Base-by-base conservation (phyloP, 2,888 invertebrate species). In the Eumacrocentrus americanus region DNA sequence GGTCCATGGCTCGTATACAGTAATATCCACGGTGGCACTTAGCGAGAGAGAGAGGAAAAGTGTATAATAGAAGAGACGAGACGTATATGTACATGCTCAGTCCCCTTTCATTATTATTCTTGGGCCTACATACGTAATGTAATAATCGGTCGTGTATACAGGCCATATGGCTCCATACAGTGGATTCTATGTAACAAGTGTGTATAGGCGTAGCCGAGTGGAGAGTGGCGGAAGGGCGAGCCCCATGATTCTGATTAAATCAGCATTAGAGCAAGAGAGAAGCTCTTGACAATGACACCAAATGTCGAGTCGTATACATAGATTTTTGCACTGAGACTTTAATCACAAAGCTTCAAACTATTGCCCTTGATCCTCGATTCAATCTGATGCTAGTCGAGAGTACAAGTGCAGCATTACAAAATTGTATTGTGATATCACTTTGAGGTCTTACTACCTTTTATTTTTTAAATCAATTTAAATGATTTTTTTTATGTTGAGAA, bases 121-220 rank as follows among this genome's bases (percentile, higher is more conserved):
- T 72, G 69, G 68, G 70, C 72, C 72, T 78, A 78, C 78, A 77
- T 75, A 73, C 75, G 72, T 80, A 80, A 80, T 79, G 79, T 76
- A 80, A 80, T 80, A 80, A 80, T 80, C 78, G 76, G 70, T 51
- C 74, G 72, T 79, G 76, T 78, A 78, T 76, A 72, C 68, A 70
- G 61, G 77, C 78, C 80, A 80, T 80, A 80, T 80, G 80, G 76
- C 73, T 65, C 67, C 47, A 63, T 65, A 52, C 62, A 61, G 46
- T 48, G 55, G 44, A 51, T 60, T 60, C 60, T 50, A 60, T 60
- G 60, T 60, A 60, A 55, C 60, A 60, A 60, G 60, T 56, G 60
- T 60, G 60, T 60, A 55, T 50, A 34, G 55, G 44, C 40, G 22
- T 42, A 54, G 35, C 51, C 22, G 25, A 51, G 34, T 48, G 37